These are phyloP conservation scores for Encarsia formosa DNA, from an alignment of 2,888 invertebrate species.

Conservation along the genomic window DNA sequence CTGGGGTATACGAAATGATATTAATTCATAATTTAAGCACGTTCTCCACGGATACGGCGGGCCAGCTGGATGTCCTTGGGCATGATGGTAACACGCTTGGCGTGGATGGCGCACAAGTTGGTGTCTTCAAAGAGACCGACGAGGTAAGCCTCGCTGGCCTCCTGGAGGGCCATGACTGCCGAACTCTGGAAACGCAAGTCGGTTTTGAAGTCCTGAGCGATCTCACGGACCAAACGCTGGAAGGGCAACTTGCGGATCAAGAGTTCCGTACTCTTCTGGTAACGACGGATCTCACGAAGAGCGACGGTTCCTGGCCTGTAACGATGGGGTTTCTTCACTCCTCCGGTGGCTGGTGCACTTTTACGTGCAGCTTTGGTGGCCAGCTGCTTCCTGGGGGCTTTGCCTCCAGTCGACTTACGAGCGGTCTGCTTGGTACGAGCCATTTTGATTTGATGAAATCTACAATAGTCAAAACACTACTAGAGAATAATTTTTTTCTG, in stretches of 20 bases:
- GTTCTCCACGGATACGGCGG: too few relatives aligned
- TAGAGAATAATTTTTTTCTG: neutral
- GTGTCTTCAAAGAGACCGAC: slow-evolving; percentile 97
- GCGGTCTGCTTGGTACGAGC: slow-evolving; percentile 97
- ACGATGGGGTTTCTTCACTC: slow-evolving; percentile 95
- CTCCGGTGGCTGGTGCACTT: slow-evolving; percentile 90
- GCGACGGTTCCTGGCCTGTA: slow-evolving; percentile 95
- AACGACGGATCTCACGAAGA: slow-evolving; percentile 89
- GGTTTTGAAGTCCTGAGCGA: slow-evolving; percentile 10
- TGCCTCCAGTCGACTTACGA: slow-evolving; percentile 94
- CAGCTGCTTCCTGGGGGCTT: slow-evolving; percentile 88
- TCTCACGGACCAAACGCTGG: slow-evolving; percentile 9
- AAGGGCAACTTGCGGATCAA: slow-evolving; percentile 8
- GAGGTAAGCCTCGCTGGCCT: slow-evolving; percentile 69
- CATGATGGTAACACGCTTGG: slow-evolving; percentile 96
- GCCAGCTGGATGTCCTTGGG: slow-evolving; percentile 84
- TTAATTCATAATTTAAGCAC: too few relatives aligned
- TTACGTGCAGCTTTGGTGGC: slow-evolving; percentile 94
- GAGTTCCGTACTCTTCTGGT: slow-evolving; percentile 8
- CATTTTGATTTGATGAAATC: too few relatives aligned
- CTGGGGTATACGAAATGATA: too few relatives aligned
- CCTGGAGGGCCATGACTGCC: slow-evolving; percentile 7
- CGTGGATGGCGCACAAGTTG: slow-evolving; percentile 95
- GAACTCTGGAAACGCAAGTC: slow-evolving; percentile 10
- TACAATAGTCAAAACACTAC: too few relatives aligned